Percentiles rank a stretch among this genome's conserved stretches.
phyloP scores from a whole-genome alignment of 2,888 invertebrate genomes.

The Ochropacha duplaris region DNA sequence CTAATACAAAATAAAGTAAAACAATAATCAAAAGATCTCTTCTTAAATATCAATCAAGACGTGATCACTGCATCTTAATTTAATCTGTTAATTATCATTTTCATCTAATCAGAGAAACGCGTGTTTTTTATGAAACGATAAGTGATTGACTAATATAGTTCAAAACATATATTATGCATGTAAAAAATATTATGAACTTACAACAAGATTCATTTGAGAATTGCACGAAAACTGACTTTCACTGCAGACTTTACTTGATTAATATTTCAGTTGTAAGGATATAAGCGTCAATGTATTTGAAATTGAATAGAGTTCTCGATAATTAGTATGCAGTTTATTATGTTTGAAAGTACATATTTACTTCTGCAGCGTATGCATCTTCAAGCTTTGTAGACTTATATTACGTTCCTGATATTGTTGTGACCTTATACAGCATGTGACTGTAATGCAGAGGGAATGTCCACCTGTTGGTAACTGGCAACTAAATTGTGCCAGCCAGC shows the following conservation, averaged over 20 bases:
- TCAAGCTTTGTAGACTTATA: neutral
- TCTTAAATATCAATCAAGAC: conserved; percentile 26
- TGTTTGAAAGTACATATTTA: neutral
- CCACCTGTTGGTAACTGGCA: too few relatives aligned
- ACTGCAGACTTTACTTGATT: neutral
- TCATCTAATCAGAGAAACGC: conserved; percentile 3
- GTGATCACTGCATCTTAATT: conserved; percentile 19
- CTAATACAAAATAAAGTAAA: conserved; percentile 12
- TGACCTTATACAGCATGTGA: neutral
- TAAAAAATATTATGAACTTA: too few relatives aligned
- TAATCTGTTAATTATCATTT: conserved; percentile 8
- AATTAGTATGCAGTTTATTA: neutral
- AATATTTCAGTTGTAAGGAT: neutral
- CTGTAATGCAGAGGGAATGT: too few relatives aligned
- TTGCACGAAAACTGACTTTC: neutral
- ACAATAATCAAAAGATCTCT: conserved; percentile 1
- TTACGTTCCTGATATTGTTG: neutral
- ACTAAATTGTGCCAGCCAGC: too few relatives aligned
- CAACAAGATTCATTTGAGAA: neutral
- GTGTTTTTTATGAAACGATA: neutral
- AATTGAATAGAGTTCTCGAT: neutral
- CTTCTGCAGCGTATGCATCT: neutral
- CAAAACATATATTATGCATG: neutral
- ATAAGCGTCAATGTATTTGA: neutral
- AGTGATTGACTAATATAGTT: neutral